phyloP scores from a whole-genome alignment of 2,888 invertebrate species.

The Laspeyria flexula region DNA sequence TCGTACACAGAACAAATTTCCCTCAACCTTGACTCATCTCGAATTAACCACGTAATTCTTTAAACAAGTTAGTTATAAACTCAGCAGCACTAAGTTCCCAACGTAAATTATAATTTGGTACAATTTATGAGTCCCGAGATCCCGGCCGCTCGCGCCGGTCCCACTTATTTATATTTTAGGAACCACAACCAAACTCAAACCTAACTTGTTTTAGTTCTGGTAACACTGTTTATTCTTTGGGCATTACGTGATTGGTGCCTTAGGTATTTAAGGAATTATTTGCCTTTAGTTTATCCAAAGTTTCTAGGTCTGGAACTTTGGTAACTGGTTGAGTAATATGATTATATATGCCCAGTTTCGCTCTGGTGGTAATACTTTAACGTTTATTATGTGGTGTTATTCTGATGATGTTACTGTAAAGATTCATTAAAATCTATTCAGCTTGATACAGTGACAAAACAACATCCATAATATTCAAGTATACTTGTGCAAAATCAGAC shows the following conservation, averaged over 20 bases:
- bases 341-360: too few species aligned
- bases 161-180: slow-evolving; percentile 2
- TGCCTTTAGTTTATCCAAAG: background rate
- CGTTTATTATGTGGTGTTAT: too few species aligned
- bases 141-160: background rate
- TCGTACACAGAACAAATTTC: background rate
- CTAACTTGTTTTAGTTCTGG: background rate
- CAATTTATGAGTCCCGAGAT: slow-evolving; percentile 8
- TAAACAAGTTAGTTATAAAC: background rate
- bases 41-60: background rate
- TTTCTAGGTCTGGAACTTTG: background rate
- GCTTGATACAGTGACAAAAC: too few species aligned
- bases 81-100: background rate
- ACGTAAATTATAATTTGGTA: slow-evolving; percentile 11
- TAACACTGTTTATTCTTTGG: background rate
- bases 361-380: too few species aligned
- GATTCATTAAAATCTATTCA: too few species aligned
- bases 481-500: too few species aligned
- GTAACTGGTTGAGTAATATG: too few species aligned
- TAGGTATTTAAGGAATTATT: background rate
- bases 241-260: background rate
- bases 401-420: too few species aligned
- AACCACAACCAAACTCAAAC: background rate
- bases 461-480: too few species aligned
- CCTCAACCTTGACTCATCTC: background rate